Percentiles rank a stretch among this genome's conserved stretches.
Conservation (phyloP, 2,113 vertebrate genomes). For the Paralichthys olivaceus region DNA sequence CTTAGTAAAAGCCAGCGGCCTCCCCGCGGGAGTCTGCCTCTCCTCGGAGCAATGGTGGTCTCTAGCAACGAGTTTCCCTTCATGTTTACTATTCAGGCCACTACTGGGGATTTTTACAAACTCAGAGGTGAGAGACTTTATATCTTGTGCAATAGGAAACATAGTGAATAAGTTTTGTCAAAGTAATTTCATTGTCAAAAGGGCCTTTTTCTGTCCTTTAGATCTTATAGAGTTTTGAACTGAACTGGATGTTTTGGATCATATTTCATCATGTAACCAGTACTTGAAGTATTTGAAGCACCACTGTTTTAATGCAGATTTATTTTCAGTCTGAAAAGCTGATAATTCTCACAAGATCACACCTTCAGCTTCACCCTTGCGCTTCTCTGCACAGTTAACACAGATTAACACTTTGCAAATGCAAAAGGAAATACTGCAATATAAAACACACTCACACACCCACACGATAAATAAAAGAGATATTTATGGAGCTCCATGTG, state of each 20-base stretch:
- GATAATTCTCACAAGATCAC: too few relatives aligned
- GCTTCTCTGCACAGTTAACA: too few relatives aligned
- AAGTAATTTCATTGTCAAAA: not conserved
- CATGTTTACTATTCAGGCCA: constrained; percentile 90
- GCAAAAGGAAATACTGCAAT: not conserved
- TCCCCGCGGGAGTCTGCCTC: constrained; percentile 87
- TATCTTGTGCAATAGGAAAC: not conserved
- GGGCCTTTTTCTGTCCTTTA: not conserved
- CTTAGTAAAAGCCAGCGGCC: constrained; percentile 86
- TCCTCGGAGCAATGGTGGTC: constrained; percentile 88
- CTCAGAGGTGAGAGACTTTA: constrained; percentile 85
- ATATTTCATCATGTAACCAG: too few relatives aligned
- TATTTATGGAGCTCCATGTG: not conserved
- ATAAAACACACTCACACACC: not conserved
- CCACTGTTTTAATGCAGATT: too few relatives aligned
- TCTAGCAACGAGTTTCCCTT: constrained; percentile 88
- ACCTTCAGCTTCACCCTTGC: too few relatives aligned
- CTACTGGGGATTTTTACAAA: constrained; percentile 89
- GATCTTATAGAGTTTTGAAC: too few relatives aligned
- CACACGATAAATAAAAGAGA: too few relatives aligned
- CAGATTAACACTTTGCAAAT: not conserved
- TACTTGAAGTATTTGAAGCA: too few relatives aligned
- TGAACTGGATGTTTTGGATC: too few relatives aligned
- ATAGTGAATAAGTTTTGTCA: not conserved
- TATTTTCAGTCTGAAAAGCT: too few relatives aligned